Evolutionary conservation across 2,797 vertebrate species (phyloP), one percentile per base, ranked within the genome.

Genomic region (Enteromius radiatus): DNA sequence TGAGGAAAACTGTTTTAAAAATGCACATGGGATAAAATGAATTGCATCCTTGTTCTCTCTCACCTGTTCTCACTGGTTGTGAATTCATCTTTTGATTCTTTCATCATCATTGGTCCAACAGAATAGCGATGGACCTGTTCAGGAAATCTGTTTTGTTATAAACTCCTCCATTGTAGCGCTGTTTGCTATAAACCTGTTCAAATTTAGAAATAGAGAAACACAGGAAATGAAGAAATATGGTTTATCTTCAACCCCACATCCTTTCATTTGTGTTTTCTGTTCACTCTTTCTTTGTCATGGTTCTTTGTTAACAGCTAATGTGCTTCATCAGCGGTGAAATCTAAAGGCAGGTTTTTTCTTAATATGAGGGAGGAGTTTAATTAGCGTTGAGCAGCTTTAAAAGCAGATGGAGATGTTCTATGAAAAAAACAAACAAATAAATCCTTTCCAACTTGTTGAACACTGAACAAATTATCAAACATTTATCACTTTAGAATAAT

Each of bases 101-200:
- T 87, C 81, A 89, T 88, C 68, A 54, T 63, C 54, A 28, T 63
- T 36, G 84, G 45, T 87, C 47, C 75, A 41, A 68, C 86, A 64
- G 70, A 49, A 71, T 21, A 59, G 11, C 31, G 3, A 28, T 54
- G 38, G 54, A 76, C 21, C 6, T 23, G 63, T 54, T 74, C 47
- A 69, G 77, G 74, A 70, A 70, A 31, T 81, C 19, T 63, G 36
- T 21, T 47, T n/a, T 14, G 52, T 41, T 47, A 21, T 23, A 19
- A 47, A 12, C 3, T 68, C 19, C 5, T 56, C 76, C 76, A 84
- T 84, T 64, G 45, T 26, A 47, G 64, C 31, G 38, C n/a, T 9
- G 38, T n/a, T n/a, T 33, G 59, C 65, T 17, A 5, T 17, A 79
- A 68, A 59, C 49, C n/a, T 67, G 71, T 28, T 43, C 15, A 64